Evolutionary conservation across 2,797 vertebrate species (phyloP), one percentile per base, ranked within the genome.

Genomic region (Oophaga sylvatica): DNA sequence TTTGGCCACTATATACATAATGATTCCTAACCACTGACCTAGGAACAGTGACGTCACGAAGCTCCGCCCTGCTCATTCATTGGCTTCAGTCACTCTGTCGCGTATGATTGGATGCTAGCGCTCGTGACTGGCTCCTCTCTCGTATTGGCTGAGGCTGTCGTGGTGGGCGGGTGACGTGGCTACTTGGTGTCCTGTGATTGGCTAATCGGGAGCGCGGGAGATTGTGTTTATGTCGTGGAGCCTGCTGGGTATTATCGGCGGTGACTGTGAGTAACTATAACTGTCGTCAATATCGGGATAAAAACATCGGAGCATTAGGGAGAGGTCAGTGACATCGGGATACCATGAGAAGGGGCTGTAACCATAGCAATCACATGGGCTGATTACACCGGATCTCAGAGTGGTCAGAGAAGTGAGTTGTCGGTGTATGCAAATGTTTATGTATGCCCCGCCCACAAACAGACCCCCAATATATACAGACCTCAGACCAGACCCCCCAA

Each of bases 121-220:
- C n/a, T 17, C 5, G 19, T 3, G 10, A 19, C 0, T 7, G 10
- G 0, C 5, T 31, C 56, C 41, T 3, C 22, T 6, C 26, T 2
- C 3, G 45, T 31, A 86, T 70, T 68, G 84, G 62, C 83, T 22
- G 48, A 31, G 6, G 2, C 9, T 15, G 11, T 1, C 1, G 6
- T 16, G 11, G 20, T 62, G 57, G 70, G 70, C 11, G 82, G 75
- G 31, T 10, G 41, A 19, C 7, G 2, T 1, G 29, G 35, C 13
- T n/a, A 0, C 1, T 0, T 0, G 22, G 26, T 65, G 20, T 10
- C n/a, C 4, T 68, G 65, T 31, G 81, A 71, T 80, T 86, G 85
- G 77, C 17, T 80, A 26, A 68, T 57, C 12, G 41, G 29, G 5
- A 62, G 68, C 85, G 79, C 79, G 85, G 85, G 85, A 86, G 85